phyloP scores from a whole-genome alignment of 2,797 vertebrate genomes.

The Carcharodon carcharias region DNA sequence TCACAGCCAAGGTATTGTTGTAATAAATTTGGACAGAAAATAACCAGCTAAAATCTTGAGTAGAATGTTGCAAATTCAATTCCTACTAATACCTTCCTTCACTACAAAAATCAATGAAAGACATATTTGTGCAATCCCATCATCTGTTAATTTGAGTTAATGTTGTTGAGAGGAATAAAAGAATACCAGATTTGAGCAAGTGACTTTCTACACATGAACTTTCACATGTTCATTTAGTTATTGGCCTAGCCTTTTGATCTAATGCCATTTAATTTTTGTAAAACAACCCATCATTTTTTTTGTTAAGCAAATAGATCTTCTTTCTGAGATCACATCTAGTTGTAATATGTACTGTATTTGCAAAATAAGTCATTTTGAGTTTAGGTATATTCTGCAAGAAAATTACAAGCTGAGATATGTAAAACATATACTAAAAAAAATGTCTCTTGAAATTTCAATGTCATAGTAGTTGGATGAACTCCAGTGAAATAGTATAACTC shows the following conservation, averaged over 20 bases:
- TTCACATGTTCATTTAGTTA: background rate
- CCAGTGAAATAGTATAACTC: slow-evolving; percentile 10
- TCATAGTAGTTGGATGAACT: background rate
- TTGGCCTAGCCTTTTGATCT: background rate
- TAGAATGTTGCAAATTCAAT: background rate
- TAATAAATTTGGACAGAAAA: background rate
- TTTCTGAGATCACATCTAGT: background rate
- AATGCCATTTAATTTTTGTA: background rate
- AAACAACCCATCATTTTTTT: background rate
- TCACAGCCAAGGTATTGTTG: background rate
- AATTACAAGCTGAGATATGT: background rate
- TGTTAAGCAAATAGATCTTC: background rate
- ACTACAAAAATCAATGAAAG: background rate
- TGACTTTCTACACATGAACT: background rate
- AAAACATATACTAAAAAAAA: slow-evolving; percentile 16
- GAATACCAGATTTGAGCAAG: background rate
- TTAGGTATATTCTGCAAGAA: background rate
- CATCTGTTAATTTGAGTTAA: background rate
- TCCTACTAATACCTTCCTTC: background rate
- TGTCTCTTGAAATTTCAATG: slow-evolving; percentile 16
- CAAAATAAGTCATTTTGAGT: background rate
- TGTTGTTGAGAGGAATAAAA: background rate
- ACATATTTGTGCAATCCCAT: background rate
- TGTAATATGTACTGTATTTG: background rate
- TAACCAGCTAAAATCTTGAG: slow-evolving; percentile 11